Conservation (phyloP, 2,888 invertebrate species). For the Peribatodes rhomboidaria region DNA sequence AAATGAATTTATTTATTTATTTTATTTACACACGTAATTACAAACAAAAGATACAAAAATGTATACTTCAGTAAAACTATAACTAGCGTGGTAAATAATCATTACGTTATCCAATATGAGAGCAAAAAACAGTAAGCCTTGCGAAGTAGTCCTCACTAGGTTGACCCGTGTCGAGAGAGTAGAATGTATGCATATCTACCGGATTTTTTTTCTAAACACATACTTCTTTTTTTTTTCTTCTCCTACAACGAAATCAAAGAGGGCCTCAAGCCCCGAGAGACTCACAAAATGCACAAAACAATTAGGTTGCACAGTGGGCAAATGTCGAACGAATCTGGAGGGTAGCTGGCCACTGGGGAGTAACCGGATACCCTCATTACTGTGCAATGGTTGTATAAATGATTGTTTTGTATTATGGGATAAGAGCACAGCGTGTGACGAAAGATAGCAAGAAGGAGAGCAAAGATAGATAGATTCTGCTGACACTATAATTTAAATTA, state of each 20-base stretch:
- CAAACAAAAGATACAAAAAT: too few relatives aligned
- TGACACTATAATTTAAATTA: too few relatives aligned
- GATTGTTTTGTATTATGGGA: conserved; percentile 13
- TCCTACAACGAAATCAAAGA: conserved; percentile 11
- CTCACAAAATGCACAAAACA: conserved; percentile 20
- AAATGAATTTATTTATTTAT: too few relatives aligned
- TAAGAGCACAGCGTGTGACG: neutral
- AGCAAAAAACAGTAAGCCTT: too few relatives aligned
- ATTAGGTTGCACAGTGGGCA: conserved; percentile 9
- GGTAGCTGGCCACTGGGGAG: neutral
- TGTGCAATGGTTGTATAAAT: conserved; percentile 11
- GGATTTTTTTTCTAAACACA: neutral
- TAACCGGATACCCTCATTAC: conserved; percentile 18
- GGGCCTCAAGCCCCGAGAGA: conserved; percentile 4
- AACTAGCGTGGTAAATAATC: too few relatives aligned
- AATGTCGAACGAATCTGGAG: conserved; percentile 1
- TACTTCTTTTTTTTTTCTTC: neutral
- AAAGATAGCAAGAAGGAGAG: neutral
- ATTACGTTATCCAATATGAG: too few relatives aligned
- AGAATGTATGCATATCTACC: too few relatives aligned
- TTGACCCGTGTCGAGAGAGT: too few relatives aligned
- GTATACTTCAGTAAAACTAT: too few relatives aligned
- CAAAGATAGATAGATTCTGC: neutral
- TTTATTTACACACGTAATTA: too few relatives aligned
- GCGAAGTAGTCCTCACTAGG: too few relatives aligned